These are phyloP conservation scores for Hemicrepidius hirtus DNA, from an alignment of 2,888 invertebrate genomes.

Conservation along the genomic window DNA sequence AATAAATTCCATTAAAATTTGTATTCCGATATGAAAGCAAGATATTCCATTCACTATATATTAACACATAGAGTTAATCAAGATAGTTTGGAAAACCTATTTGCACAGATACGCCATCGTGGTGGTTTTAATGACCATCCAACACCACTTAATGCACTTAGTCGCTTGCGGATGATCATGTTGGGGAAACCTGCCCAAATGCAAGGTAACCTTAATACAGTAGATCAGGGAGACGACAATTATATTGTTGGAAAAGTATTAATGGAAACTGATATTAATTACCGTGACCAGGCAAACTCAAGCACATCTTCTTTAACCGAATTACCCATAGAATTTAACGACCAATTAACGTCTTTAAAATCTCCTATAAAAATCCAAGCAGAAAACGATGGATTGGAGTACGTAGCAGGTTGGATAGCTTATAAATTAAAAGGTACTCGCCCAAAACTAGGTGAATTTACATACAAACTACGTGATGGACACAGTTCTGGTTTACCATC, in stretches of 20 bases:
- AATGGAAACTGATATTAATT: background rate
- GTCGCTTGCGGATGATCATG: slow-evolving; percentile 55
- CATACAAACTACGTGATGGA: background rate
- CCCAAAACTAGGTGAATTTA: slow-evolving; percentile 4
- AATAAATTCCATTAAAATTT: background rate
- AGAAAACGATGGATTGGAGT: no score
- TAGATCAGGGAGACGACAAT: background rate
- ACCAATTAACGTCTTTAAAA: no score
- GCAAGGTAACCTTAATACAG: background rate
- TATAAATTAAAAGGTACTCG: background rate
- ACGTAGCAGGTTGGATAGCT: slow-evolving; percentile 2
- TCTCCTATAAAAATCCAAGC: no score
- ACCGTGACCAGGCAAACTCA: background rate
- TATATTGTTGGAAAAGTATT: background rate
- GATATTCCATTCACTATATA: background rate
- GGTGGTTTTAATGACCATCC: slow-evolving; percentile 58
- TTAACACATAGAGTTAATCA: slow-evolving; percentile 43
- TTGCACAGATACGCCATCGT: slow-evolving; percentile 51
- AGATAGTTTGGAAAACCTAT: slow-evolving; percentile 50
- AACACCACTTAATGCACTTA: slow-evolving; percentile 55
- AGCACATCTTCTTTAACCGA: background rate
- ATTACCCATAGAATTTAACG: no score
- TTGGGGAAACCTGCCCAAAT: slow-evolving; percentile 43
- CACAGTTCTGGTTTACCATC: background rate
- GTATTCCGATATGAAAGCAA: background rate